Evolutionary conservation across 2,888 invertebrate genomes (phyloP), one percentile per base, ranked within the genome.

Genomic region (Schizotus pectinicornis): DNA sequence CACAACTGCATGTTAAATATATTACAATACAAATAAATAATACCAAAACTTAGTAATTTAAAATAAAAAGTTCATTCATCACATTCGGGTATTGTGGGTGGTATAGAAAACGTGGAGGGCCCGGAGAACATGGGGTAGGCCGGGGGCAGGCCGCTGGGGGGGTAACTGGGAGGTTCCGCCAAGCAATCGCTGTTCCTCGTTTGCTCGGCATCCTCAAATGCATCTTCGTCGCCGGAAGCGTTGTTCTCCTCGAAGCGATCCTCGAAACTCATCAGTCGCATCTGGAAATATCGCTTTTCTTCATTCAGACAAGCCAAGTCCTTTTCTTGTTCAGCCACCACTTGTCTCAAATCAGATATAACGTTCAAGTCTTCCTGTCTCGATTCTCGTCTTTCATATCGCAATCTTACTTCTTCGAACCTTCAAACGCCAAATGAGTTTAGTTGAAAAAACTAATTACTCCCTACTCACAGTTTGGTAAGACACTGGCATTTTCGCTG

Each of bases 401-500:
- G 79, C 75, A 82, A 80, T 54, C 84, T 80, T 72, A 85, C 84
- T 74, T 85, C 85, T 70, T 85, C 84, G 65, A 85, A 85, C 63
- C 84, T 84, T n/a, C 38, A 33, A 5, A 5, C n/a, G 41, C 7
- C 11, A 6, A 32, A 31, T 31, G 6, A 51, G 32, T 36, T 9
- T 14, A n/a, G n/a, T n/a, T n/a, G n/a, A n/a, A n/a, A n/a, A n/a
- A 22, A 22, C 5, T 22, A 33, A 36, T 43, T 48, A 31, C n/a
- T 11, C 9, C 5, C n/a, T 74, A 84, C 86, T 85, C 72, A 86
- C 86, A 86, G 80, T 78, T 86, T 86, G 22, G 84, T 82, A 54
- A 86, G 73, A 71, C 86, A 86, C 8, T 83, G 83, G 62, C 86
- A 86, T 64, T 86, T 86, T 54, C 84, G 82, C 14, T 84, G 84